Percentiles rank a stretch among this genome's conserved stretches.
Evolutionary conservation across 2,888 invertebrate species (phyloP).

Genomic region (Drosophila affinis): DNA sequence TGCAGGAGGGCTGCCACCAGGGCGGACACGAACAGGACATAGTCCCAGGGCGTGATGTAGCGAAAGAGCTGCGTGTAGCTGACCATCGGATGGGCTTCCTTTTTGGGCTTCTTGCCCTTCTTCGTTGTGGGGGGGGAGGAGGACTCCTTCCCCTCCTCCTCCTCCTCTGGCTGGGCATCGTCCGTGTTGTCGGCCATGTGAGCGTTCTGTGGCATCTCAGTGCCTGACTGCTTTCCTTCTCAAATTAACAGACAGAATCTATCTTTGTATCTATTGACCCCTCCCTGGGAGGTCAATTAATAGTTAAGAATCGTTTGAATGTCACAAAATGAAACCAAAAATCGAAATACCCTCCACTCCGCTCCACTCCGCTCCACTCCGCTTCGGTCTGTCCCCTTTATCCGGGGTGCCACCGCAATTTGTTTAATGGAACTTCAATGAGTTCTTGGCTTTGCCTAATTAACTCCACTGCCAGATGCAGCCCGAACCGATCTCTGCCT

Average conservation of each 20-base stretch:
- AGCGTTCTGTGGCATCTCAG: slow-evolving; percentile 37
- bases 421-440: slow-evolving; percentile 15
- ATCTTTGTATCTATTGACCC: slow-evolving; percentile 55
- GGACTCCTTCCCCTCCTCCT: slow-evolving; percentile 30
- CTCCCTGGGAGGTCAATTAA: slow-evolving; percentile 65
- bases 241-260: slow-evolving; percentile 42
- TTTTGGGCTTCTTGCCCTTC: slow-evolving; percentile 25
- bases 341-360: slow-evolving; percentile 33
- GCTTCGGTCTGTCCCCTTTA: no score
- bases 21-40: slow-evolving; percentile 85
- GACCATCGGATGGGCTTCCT: slow-evolving; percentile 45
- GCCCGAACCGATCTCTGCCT: slow-evolving; percentile 10
- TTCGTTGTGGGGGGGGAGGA: slow-evolving; percentile 2
- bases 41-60: slow-evolving; percentile 86
- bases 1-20: slow-evolving; percentile 86
- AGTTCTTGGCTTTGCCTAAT: slow-evolving; percentile 30
- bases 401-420: background rate
- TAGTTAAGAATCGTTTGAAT: slow-evolving; percentile 51
- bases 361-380: background rate
- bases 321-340: slow-evolving; percentile 28
- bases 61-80: slow-evolving; percentile 84
- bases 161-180: slow-evolving; percentile 25
- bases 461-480: slow-evolving; percentile 28
- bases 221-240: slow-evolving; percentile 24
- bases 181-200: slow-evolving; percentile 27